phyloP scores from a whole-genome alignment of 2,888 invertebrate species.

The Strigamia crassipes region DNA sequence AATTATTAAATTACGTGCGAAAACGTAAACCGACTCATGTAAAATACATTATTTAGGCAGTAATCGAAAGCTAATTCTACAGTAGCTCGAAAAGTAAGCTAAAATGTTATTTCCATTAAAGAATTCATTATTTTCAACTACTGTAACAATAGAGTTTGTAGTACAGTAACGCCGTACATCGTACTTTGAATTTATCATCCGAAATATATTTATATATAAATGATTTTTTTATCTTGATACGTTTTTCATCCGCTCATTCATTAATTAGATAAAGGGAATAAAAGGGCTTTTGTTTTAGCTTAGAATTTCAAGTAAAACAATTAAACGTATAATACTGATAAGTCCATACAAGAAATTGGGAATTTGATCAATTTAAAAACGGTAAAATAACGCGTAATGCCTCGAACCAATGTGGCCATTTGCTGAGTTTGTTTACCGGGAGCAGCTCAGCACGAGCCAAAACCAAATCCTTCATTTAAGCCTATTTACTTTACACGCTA shows the following conservation, averaged over 20 bases:
- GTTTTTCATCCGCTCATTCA: neutral
- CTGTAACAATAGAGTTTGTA: neutral
- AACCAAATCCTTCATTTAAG: neutral
- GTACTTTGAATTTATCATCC: neutral
- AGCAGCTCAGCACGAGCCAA: constrained; percentile 20
- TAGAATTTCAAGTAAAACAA: neutral
- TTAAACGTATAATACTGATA: constrained; percentile 31
- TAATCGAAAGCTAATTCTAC: neutral
- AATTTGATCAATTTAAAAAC: neutral
- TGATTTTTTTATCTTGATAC: neutral
- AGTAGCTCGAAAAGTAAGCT: constrained; percentile 31
- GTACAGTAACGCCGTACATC: neutral
- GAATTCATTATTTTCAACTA: constrained; percentile 2
- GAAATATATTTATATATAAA: constrained; percentile 14
- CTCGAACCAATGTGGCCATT: constrained; percentile 18
- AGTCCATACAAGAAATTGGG: neutral
- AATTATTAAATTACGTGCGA: neutral
- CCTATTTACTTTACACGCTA: neutral
- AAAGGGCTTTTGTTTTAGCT: neutral
- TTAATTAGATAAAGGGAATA: neutral
- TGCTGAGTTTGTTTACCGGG: constrained; percentile 30
- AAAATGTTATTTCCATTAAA: neutral
- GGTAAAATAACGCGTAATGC: neutral
- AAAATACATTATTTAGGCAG: neutral
- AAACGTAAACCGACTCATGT: neutral